Evolutionary conservation across 2,113 vertebrate species (phyloP), one percentile per base, ranked within the genome.

Genomic region (Mesitornis unicolor): DNA sequence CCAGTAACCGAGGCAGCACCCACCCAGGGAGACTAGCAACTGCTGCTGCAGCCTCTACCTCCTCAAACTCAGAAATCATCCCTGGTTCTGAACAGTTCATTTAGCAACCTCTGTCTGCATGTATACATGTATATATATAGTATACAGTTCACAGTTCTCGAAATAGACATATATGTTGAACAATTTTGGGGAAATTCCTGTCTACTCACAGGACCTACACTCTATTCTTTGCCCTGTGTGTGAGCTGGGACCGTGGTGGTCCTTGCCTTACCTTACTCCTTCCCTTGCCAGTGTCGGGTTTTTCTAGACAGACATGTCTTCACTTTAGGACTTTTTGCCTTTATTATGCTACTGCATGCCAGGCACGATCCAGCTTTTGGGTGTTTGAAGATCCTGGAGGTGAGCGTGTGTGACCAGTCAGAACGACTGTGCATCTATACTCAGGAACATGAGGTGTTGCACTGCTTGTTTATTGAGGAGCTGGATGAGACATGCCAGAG

Each of bases 1-100:
- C 24, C 0, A 1, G 24, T 4, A 60, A 71, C 14, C 2, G 1
- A 22, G 28, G 13, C 35, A 35, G 28, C 16, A 21, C 19, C 35
- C 1, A 0, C 26, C 33, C 68, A 51, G n/a, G 16, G 50, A 8
- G 45, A 26, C 50, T 42, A 61, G 26, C 20, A 50, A 42, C 60
- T 3, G 2, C 54, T 63, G 18, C 60, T 53, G 26, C 33, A 42
- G 40, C 21, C 33, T 22, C 43, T 67, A 14, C 9, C n/a, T 33
- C 40, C 36, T 77, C 50, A 45, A 28, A 61, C 59, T 57, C 6
- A 64, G 75, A 42, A 38, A 40, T 29, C 3, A 2, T 15, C n/a
- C 16, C 11, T 2, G 8, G 22, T 33, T 59, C 18, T 63, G 31
- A 35, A 42, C 11, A 86, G 54, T 92, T 77, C 26, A 22, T 56